Percentiles rank a stretch among this genome's conserved stretches.
Conservation (phyloP, 2,113 vertebrate species). For the Lagopus muta region DNA sequence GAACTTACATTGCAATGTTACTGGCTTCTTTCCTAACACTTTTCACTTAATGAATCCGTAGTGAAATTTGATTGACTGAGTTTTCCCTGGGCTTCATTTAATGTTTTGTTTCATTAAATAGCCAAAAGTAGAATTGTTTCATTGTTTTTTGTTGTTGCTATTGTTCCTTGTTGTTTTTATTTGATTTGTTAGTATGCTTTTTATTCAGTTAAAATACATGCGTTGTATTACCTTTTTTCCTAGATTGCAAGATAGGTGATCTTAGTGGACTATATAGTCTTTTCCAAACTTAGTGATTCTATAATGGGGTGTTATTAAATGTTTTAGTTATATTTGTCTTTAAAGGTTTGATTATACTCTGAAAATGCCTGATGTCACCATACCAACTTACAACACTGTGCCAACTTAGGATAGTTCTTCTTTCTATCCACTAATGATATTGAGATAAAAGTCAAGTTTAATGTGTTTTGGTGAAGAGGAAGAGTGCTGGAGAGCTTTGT, state of each 20-base stretch:
- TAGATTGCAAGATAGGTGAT: neutral
- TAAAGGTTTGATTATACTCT: conserved; percentile 1
- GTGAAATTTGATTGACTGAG: neutral
- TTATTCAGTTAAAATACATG: neutral
- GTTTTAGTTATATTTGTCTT: neutral
- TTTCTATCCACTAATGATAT: neutral
- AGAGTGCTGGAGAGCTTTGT: neutral
- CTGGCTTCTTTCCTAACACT: neutral
- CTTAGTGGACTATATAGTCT: too few species aligned
- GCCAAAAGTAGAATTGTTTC: neutral
- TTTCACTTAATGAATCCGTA: neutral
- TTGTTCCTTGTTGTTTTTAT: neutral
- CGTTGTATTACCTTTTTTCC: neutral
- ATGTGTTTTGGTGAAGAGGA: neutral
- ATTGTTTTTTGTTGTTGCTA: neutral
- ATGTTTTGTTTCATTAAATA: neutral
- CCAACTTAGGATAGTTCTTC: neutral
- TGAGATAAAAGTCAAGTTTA: neutral
- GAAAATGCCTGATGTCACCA: neutral
- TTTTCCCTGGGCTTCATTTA: neutral
- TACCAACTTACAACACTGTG: neutral
- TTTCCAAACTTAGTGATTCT: too few species aligned
- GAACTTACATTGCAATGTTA: neutral
- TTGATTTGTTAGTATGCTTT: neutral
- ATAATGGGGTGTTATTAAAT: neutral